Evolutionary conservation across 1,140 invertebrate species (phyloP).

Genomic region (Sitodiplosis mosellana): DNA sequence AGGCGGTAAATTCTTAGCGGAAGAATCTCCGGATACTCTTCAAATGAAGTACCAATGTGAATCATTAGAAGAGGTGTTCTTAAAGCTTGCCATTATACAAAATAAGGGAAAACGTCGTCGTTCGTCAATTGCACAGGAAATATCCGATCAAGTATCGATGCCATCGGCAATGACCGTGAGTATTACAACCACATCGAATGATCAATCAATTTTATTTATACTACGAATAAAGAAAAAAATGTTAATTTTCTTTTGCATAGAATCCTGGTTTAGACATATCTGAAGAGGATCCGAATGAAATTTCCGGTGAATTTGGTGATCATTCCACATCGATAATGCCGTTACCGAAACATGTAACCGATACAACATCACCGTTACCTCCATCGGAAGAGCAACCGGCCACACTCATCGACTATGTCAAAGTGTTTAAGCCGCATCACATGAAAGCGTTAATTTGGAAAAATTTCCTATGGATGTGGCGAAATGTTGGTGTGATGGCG

Average conservation of each 20-base stretch:
- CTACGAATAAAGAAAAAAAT: no score
- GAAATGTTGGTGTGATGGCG: constrained; percentile 74
- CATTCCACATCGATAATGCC: constrained; percentile 36
- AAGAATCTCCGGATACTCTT: constrained; percentile 66
- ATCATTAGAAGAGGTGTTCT: constrained; percentile 79
- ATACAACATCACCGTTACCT: constrained; percentile 35
- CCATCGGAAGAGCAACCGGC: constrained; percentile 34
- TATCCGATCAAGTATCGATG: constrained; percentile 42
- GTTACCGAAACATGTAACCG: constrained; percentile 42
- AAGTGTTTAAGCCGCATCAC: constrained; percentile 45
- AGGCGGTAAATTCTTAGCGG: constrained; percentile 73
- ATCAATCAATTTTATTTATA: no score
- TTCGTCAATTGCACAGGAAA: constrained; percentile 54
- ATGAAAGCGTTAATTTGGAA: constrained; percentile 78
- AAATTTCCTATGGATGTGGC: constrained; percentile 76
- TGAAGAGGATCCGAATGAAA: constrained; percentile 50
- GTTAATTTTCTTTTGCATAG: constrained; percentile 17
- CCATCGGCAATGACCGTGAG: constrained; percentile 22
- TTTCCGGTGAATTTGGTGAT: constrained; percentile 70
- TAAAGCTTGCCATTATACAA: constrained; percentile 71
- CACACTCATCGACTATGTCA: constrained; percentile 35
- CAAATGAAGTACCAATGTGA: constrained; percentile 57
- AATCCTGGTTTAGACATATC: constrained; percentile 38
- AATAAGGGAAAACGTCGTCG: constrained; percentile 58
- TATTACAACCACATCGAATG: no score